Base-by-base conservation (phyloP, 2,113 vertebrate species). In the Bostrychus sinensis region DNA sequence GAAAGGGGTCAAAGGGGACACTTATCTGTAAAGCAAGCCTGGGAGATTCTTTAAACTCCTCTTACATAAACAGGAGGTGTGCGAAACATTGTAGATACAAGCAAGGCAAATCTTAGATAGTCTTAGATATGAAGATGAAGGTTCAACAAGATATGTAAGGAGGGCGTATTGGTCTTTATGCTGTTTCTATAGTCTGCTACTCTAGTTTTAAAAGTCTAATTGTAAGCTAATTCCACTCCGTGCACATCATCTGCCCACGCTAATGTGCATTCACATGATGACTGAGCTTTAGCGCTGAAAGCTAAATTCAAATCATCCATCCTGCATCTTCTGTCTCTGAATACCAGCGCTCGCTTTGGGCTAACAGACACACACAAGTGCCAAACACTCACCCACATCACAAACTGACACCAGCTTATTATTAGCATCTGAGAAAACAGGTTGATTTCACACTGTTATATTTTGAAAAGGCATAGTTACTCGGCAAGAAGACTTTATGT, bases 321-420 rank as follows among this genome's bases (percentile, higher is more conserved):
- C 59, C 58, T 56, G 25, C 5, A 66, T 25, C 54, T 66, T 48
- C 59, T 39, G 19, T 28, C 41, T 79, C 51, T 75, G 68, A 86
- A 86, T 82, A 68, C 62, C 80, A 83, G 46, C 7, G 30, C 26
- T 26, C 0, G 67, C 82, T 76, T 8, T 34, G 39, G 80, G 78
- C 70, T 30, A 41, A 65, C 0, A 34, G 11, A 64, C 45, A 39
- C 28, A 51, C 37, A 28, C 0, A 12, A 25, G 45, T 48, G n/a
- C n/a, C 55, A 60, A 34, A 16, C 32, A 36, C 19, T 48, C 36
- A 53, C 53, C 8, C 6, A 50, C 42, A 17, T n/a, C 16, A 57
- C 7, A 63, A 30, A 11, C 23, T 11, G 5, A 46, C 39, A 23
- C 39, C 7, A 23, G 36, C 65, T 63, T 37, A 41, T 38, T 67